Conservation (phyloP, 2,113 vertebrate species). For the Eira barbara region DNA sequence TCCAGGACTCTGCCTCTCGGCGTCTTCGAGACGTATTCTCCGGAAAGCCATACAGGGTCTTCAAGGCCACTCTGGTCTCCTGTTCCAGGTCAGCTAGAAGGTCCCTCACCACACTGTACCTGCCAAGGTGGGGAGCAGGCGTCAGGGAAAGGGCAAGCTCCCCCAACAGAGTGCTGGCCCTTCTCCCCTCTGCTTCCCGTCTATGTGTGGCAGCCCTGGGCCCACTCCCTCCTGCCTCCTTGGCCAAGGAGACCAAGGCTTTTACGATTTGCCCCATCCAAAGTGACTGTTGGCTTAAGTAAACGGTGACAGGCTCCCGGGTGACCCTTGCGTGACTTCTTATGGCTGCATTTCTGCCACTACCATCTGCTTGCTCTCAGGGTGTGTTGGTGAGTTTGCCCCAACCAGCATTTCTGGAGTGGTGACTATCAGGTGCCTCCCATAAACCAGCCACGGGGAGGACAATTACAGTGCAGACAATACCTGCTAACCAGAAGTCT, state of each 20-base stretch:
- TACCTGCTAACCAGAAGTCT: neutral
- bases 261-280: neutral
- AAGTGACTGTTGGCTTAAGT: neutral
- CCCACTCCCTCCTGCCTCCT: neutral
- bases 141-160: neutral
- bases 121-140: conserved; percentile 30
- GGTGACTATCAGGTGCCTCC: conserved; percentile 28
- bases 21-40: conserved; percentile 75
- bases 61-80: conserved; percentile 79
- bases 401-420: conserved; percentile 60
- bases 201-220: fast-evolving
- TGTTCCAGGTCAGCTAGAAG: conserved; percentile 83
- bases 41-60: conserved; percentile 80
- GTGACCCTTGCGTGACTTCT: neutral
- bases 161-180: neutral
- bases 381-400: conserved; percentile 26
- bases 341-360: neutral
- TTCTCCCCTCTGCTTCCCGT: neutral
- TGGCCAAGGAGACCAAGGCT: too few relatives aligned
- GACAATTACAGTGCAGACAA: neutral
- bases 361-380: neutral
- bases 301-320: neutral
- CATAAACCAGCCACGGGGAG: neutral
- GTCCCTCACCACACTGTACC: conserved; percentile 82
- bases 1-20: conserved; percentile 62